phyloP scores from a whole-genome alignment of 2,113 vertebrate species.

The Siniperca chuatsi region DNA sequence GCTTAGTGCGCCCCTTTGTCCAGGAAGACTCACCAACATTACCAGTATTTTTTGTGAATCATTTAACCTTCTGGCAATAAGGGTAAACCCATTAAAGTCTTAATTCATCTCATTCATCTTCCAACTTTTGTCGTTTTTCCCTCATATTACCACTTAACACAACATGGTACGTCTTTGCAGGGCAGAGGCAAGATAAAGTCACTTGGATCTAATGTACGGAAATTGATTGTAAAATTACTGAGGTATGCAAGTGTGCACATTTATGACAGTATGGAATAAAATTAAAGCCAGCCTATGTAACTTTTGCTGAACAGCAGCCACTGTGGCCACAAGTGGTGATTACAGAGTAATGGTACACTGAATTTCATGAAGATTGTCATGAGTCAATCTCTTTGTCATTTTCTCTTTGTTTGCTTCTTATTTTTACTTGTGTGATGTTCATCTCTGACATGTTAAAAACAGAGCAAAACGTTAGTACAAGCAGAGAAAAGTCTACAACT shows the following conservation, averaged over 20 bases:
- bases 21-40: neutral
- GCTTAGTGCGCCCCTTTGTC: neutral
- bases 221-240: too few species aligned
- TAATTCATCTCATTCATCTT: neutral
- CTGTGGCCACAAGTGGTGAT: too few species aligned
- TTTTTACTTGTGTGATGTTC: neutral
- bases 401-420: neutral
- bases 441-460: neutral
- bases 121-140: neutral
- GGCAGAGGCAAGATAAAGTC: neutral
- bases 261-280: neutral
- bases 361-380: neutral
- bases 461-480: neutral
- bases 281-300: neutral
- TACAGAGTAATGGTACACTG: too few species aligned
- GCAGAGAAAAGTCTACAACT: neutral
- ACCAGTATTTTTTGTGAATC: neutral
- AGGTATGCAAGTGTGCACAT: neutral
- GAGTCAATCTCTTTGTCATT: too few species aligned
- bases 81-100: neutral
- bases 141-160: neutral
- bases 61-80: neutral
- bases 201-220: neutral
- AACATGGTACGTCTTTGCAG: neutral
- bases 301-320: too few species aligned